Conservation (phyloP, 2,888 invertebrate species). For the Athalia cordata region DNA sequence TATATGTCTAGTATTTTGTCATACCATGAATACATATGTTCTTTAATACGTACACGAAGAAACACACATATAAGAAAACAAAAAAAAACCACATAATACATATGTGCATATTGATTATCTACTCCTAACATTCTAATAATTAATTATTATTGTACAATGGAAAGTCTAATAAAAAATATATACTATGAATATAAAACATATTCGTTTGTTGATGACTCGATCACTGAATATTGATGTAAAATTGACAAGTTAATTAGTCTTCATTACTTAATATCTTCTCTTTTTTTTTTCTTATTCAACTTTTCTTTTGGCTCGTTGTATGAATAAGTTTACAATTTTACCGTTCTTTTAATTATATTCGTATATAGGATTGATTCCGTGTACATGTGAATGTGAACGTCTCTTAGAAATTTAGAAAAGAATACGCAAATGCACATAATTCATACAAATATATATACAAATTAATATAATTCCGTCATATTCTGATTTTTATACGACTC, state of each 20-base stretch:
- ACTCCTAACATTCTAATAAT: slow-evolving; percentile 66
- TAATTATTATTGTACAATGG: slow-evolving; percentile 71
- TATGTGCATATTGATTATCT: slow-evolving; percentile 49
- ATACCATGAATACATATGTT: slow-evolving; percentile 18
- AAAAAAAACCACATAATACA: slow-evolving; percentile 28
- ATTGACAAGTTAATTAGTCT: neutral
- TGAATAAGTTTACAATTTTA: too few relatives aligned
- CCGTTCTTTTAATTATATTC: too few relatives aligned
- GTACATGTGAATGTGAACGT: too few relatives aligned
- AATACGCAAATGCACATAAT: too few relatives aligned
- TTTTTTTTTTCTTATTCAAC: too few relatives aligned
- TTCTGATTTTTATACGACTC: too few relatives aligned
- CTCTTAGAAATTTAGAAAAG: too few relatives aligned
- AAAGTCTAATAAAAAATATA: slow-evolving; percentile 67
- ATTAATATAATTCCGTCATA: too few relatives aligned
- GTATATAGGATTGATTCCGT: too few relatives aligned
- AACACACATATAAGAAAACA: neutral
- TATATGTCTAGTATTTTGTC: slow-evolving; percentile 43
- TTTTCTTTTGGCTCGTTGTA: too few relatives aligned
- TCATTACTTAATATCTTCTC: too few relatives aligned
- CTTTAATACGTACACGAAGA: neutral
- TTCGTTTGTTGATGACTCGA: slow-evolving; percentile 49
- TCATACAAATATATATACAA: too few relatives aligned
- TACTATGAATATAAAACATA: slow-evolving; percentile 60
- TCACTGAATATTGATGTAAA: slow-evolving; percentile 15